Conservation (phyloP, 1,140 invertebrate species). For the Saccostrea glomerata region DNA sequence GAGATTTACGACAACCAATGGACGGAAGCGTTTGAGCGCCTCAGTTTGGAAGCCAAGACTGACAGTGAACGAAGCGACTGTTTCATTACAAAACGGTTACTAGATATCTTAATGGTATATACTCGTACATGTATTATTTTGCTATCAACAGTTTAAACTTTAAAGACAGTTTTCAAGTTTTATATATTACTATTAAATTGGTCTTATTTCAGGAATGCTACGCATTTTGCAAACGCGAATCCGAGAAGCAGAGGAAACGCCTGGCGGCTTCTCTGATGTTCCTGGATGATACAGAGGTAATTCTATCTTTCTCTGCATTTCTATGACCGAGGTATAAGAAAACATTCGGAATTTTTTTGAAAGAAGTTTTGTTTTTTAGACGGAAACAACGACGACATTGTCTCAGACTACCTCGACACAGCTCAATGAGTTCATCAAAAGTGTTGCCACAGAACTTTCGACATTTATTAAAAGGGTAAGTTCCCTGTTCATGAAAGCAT, state of each 20-base stretch:
- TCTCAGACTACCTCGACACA: neutral
- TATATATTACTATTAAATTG: neutral
- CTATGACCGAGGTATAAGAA: neutral
- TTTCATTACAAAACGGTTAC: neutral
- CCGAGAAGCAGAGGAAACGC: neutral
- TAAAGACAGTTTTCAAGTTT: neutral
- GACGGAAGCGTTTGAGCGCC: slow-evolving; percentile 40
- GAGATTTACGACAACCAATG: slow-evolving; percentile 40
- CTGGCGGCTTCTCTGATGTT: neutral
- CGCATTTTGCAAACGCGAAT: neutral
- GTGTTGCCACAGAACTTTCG: neutral
- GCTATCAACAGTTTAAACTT: neutral
- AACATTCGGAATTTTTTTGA: neutral
- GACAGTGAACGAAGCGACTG: neutral
- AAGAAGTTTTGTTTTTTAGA: neutral
- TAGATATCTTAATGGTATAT: slow-evolving; percentile 24
- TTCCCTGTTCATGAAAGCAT: neutral
- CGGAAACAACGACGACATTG: neutral
- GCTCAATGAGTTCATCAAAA: slow-evolving; percentile 2
- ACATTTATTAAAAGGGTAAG: neutral
- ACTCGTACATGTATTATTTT: neutral
- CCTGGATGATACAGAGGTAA: neutral
- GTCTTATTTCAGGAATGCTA: neutral
- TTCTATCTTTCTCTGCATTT: neutral
- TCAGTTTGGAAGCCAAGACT: neutral